A percentile compares a stretch with the other conserved stretches of the same genome.
phyloP scores from a whole-genome alignment of 2,797 vertebrate genomes.

The Manis javanica region DNA sequence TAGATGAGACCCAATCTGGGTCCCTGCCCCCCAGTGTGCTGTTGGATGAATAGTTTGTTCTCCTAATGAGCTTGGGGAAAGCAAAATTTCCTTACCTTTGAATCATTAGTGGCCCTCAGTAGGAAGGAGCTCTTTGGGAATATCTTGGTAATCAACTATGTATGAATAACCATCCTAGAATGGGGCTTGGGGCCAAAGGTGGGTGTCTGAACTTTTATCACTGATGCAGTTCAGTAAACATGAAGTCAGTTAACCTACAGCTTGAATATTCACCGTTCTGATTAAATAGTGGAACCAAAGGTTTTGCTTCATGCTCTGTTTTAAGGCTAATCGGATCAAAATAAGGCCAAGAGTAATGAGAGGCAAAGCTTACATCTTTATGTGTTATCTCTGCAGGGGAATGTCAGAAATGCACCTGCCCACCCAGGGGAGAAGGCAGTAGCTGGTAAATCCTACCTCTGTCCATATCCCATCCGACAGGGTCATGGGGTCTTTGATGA shows the following conservation, averaged over 20 bases:
- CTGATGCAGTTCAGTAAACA: slow-evolving; percentile 66
- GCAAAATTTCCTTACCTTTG: slow-evolving; percentile 63
- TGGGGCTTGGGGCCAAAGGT: slow-evolving; percentile 59
- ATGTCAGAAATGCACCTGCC: slow-evolving; percentile 61
- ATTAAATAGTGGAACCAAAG: slow-evolving; percentile 40
- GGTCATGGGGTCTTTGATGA: background rate
- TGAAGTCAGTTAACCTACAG: slow-evolving; percentile 47
- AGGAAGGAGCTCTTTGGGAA: slow-evolving; percentile 64
- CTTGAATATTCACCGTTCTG: slow-evolving; percentile 57
- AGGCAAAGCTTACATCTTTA: slow-evolving; percentile 50
- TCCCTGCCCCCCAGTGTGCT: background rate
- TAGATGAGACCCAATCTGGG: background rate
- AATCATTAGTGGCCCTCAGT: slow-evolving; percentile 61
- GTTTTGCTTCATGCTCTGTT: slow-evolving; percentile 67
- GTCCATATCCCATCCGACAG: background rate
- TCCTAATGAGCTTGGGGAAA: slow-evolving; percentile 7
- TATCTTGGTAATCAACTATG: slow-evolving; percentile 73
- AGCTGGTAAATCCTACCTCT: slow-evolving; percentile 14
- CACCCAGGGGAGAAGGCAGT: slow-evolving; percentile 3
- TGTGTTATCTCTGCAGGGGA: slow-evolving; percentile 37
- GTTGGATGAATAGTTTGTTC: slow-evolving; percentile 27
- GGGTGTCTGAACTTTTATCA: slow-evolving; percentile 68
- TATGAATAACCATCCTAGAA: slow-evolving; percentile 65
- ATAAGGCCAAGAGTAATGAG: slow-evolving; percentile 64
- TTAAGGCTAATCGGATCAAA: slow-evolving; percentile 72